phyloP scores from a whole-genome alignment of 2,888 invertebrate species.

The Acholoe squamosa region DNA sequence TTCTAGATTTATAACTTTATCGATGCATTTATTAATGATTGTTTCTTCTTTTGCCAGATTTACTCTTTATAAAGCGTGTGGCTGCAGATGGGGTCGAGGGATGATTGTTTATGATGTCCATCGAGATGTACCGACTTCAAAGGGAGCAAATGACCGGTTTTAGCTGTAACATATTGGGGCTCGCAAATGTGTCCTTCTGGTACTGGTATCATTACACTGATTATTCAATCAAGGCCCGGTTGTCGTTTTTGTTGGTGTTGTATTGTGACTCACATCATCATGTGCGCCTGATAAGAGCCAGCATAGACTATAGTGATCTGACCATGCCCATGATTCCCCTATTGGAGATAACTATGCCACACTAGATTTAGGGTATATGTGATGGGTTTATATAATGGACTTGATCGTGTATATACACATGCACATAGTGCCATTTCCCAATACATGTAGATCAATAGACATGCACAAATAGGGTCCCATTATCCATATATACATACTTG shows the following conservation, averaged over 20 bases:
- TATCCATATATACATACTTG: too few relatives aligned
- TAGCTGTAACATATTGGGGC: constrained; percentile 18
- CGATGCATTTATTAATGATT: neutral
- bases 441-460: neutral
- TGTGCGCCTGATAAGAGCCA: neutral
- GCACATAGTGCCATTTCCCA: neutral
- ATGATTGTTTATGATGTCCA: constrained; percentile 31
- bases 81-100: neutral
- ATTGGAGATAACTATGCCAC: too few relatives aligned
- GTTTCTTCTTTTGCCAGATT: neutral
- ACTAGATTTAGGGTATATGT: neutral
- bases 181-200: neutral
- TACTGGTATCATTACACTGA: constrained; percentile 48
- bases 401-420: neutral
- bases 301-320: neutral
- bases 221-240: neutral
- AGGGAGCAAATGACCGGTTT: neutral
- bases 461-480: neutral
- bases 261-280: constrained; percentile 23
- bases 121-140: neutral
- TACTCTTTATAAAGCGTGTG: too few relatives aligned
- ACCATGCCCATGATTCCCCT: too few relatives aligned
- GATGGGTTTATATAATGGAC: neutral
- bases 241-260: constrained; percentile 23
- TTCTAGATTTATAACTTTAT: neutral